These are phyloP conservation scores for Siniperca chuatsi DNA, from an alignment of 2,113 vertebrate species.

Conservation along the genomic window DNA sequence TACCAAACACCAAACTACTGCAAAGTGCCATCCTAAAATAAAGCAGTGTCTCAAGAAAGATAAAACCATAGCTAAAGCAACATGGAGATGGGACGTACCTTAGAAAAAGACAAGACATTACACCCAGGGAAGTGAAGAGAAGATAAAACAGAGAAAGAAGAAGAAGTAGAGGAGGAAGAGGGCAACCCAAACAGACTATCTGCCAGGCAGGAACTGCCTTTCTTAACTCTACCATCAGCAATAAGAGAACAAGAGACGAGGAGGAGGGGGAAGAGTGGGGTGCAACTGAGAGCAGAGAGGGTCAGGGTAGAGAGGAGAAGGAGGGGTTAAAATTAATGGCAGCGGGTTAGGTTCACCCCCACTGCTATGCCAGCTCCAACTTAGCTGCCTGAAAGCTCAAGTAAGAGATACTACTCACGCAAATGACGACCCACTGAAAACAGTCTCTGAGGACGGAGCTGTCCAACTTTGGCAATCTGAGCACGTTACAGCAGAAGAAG, in stretches of 20 bases:
- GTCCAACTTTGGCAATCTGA: conserved; percentile 20
- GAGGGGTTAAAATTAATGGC: conserved; percentile 56
- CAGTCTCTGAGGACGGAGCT: conserved; percentile 15
- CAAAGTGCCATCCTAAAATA: conserved; percentile 34
- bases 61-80: conserved; percentile 24
- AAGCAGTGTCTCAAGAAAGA: conserved; percentile 26
- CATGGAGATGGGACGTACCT: conserved; percentile 54
- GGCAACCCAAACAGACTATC: conserved; percentile 60
- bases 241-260: conserved; percentile 25
- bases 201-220: conserved; percentile 75
- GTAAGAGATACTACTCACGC: conserved; percentile 67
- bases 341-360: conserved; percentile 39
- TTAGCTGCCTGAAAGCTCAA: conserved; percentile 38
- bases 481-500: background rate
- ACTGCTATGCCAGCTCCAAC: conserved; percentile 39
- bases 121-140: conserved; percentile 22
- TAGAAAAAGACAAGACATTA: conserved; percentile 36
- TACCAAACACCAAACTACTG: background rate
- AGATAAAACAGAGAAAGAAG: conserved; percentile 28
- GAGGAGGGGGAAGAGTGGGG: background rate
- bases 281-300: conserved; percentile 21
- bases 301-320: conserved; percentile 41
- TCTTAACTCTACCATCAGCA: conserved; percentile 75
- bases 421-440: conserved; percentile 40
- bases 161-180: conserved; percentile 46